phyloP scores from a whole-genome alignment of 1,140 invertebrate species.

The Drosophila bipectinata region DNA sequence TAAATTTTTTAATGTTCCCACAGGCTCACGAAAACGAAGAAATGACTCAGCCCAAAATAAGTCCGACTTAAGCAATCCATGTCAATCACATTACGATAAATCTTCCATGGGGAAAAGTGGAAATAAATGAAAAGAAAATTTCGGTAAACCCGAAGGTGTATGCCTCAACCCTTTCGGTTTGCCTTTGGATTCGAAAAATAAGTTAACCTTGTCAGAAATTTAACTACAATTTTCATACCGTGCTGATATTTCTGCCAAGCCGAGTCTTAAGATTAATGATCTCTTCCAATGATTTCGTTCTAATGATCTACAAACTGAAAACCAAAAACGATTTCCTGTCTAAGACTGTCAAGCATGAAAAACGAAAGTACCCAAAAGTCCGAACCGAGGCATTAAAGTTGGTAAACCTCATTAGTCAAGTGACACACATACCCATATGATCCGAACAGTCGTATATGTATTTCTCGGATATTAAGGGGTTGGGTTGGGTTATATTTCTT shows the following conservation, averaged over 20 bases:
- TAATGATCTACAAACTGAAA: constrained; percentile 58
- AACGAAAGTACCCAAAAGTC: constrained; percentile 62
- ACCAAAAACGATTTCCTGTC: constrained; percentile 64
- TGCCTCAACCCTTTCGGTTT: constrained; percentile 3
- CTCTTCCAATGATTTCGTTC: constrained; percentile 46
- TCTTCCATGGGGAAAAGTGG: constrained; percentile 8
- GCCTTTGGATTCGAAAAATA: constrained; percentile 5
- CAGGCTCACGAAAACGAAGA: constrained; percentile 5
- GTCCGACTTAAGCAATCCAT: constrained; percentile 35
- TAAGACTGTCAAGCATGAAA: constrained; percentile 54
- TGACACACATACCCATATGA: constrained; percentile 59
- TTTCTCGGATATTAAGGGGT: constrained; percentile 31
- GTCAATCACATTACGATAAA: constrained; percentile 53
- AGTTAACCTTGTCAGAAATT: constrained; percentile 49
- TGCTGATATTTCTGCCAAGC: constrained; percentile 48
- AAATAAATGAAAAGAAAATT: constrained; percentile 39
- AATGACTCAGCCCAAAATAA: constrained; percentile 50
- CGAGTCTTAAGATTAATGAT: constrained; percentile 51
- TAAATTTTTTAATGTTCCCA: constrained; percentile 49
- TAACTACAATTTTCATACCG: constrained; percentile 33
- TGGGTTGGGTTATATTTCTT: constrained; percentile 36
- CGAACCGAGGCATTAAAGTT: constrained; percentile 13
- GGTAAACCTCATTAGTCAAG: constrained; percentile 60
- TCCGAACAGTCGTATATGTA: not conserved
- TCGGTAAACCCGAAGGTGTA: not conserved